Evolutionary conservation across 2,113 vertebrate species (phyloP), one percentile per base, ranked within the genome.

Genomic region (Hymenochirus boettgeri): DNA sequence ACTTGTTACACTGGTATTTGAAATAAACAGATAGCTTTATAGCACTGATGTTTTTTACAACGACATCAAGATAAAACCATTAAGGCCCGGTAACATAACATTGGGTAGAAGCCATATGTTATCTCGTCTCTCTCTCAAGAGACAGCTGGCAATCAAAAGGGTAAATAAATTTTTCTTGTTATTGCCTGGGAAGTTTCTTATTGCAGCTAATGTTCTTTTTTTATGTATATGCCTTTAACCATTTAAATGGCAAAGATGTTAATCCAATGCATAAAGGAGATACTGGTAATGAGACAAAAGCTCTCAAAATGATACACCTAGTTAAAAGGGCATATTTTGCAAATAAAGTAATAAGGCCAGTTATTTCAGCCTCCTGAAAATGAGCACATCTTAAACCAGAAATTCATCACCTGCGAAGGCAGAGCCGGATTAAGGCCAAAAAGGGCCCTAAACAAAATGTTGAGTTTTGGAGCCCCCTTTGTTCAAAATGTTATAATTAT

Each of bases 11-110:
- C 55, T 59, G 57, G 55, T 52, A 51, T 59, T 59, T 58, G 35
- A 39, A 52, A 59, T 23, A 47, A 39, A 42, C 35, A 53, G 46
- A 67, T 51, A 37, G 25, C 64, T 48, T 53, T 52, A 23, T 67
- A 67, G 27, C 64, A 29, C 29, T 59, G 31, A 67, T 67, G 27
- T 52, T 59, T 67, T 67, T 67, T 59, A 67, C 64, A 39, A 67
- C 47, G 22, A 33, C 46, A 51, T 67, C 24, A 42, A 67, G 54
- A 29, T 39, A 47, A 58, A 66, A 58, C 64, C 51, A 51, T 67
- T 59, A 67, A 52, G 64, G 33, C 31, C 59, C 22, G 39, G 56
- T 52, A 52, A 59, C 31, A 67, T 59, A 42, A 35, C 54, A 65
- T 65, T 56, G 52, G 39, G 46, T 65, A 25, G 55, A 21, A 57